Evolutionary conservation across 2,888 invertebrate species (phyloP).

Genomic region (Zaprionus lineosus): DNA sequence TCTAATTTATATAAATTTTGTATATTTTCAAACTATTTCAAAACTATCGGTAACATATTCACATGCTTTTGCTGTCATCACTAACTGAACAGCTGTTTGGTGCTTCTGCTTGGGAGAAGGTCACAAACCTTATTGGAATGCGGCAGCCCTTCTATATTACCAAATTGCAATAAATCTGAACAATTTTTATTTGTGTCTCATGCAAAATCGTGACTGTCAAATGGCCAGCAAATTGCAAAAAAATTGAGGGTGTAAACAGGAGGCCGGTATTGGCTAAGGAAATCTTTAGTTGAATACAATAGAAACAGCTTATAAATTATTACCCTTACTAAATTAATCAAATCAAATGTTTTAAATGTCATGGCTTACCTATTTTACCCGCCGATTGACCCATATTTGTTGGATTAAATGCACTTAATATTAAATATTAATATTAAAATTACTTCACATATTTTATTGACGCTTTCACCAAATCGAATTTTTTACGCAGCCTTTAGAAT

Average conservation of each 20-base stretch:
- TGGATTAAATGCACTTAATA: constrained; percentile 16
- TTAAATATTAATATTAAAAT: too few species aligned
- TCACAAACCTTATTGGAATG: constrained; percentile 68
- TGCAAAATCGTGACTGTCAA: too few species aligned
- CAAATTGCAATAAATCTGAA: constrained; percentile 16
- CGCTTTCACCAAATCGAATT: constrained; percentile 28
- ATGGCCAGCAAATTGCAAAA: too few species aligned
- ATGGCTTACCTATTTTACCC: constrained; percentile 79
- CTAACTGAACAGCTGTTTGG: constrained; percentile 56
- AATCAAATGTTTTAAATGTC: background rate
- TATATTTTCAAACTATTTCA: too few species aligned
- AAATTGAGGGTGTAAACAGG: too few species aligned
- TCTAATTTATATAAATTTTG: too few species aligned
- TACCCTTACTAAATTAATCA: too few species aligned
- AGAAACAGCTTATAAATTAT: too few species aligned
- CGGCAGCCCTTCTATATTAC: constrained; percentile 30
- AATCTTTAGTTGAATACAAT: too few species aligned
- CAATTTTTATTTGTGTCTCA: constrained; percentile 4
- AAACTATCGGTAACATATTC: constrained; percentile 32
- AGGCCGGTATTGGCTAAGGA: too few species aligned
- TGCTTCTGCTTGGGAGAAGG: constrained; percentile 50
- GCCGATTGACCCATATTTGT: constrained; percentile 78
- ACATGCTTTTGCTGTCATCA: constrained; percentile 39
- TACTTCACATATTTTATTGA: constrained; percentile 32
- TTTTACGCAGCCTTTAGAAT: background rate